These are phyloP conservation scores for Leptinotarsa haldemani DNA, from an alignment of 2,888 invertebrate species.

Conservation along the genomic window DNA sequence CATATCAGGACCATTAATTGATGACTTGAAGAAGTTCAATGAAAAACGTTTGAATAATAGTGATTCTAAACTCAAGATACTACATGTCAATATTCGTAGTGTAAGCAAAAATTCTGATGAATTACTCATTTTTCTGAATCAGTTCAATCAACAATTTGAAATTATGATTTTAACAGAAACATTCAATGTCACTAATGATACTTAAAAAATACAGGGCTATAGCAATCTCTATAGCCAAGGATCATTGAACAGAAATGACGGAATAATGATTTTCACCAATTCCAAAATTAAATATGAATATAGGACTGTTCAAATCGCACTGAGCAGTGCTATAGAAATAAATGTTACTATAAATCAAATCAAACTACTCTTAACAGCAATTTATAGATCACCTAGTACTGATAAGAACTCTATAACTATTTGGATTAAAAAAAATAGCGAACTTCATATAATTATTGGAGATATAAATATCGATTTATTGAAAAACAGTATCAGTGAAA, in stretches of 20 bases:
- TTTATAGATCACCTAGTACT: constrained; percentile 4
- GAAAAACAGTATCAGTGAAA: too few species aligned
- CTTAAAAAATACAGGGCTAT: neutral
- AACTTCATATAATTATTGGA: too few species aligned
- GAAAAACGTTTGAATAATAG: neutral
- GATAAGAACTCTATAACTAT: too few species aligned
- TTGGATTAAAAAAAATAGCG: too few species aligned
- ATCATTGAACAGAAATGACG: too few species aligned
- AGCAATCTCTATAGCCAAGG: too few species aligned
- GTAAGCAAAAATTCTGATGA: too few species aligned
- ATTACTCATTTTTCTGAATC: constrained; percentile 5
- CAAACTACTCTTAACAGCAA: neutral
- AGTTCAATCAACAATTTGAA: neutral
- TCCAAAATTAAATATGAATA: too few species aligned
- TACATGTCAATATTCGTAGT: neutral
- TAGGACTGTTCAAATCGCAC: neutral
- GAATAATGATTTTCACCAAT: neutral
- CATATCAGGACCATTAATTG: neutral
- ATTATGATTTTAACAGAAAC: neutral
- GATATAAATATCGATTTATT: too few species aligned
- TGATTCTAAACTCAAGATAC: neutral
- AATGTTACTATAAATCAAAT: neutral
- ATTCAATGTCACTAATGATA: neutral
- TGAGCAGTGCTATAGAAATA: neutral
- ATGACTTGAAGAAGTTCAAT: neutral